phyloP scores from a whole-genome alignment of 2,888 invertebrate species.

The Seira sanloemensis region DNA sequence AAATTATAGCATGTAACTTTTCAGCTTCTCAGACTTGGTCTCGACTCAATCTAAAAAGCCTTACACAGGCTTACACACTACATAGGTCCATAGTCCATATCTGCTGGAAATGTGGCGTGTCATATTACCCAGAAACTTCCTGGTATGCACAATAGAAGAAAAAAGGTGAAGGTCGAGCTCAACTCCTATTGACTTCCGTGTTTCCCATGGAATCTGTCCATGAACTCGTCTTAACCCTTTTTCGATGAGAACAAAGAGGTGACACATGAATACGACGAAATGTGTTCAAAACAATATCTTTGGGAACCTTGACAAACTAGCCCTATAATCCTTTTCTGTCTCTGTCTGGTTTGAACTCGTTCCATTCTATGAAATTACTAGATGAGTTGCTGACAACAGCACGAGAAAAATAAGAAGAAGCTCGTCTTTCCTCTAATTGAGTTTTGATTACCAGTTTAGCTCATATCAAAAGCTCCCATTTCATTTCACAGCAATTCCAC shows the following conservation, averaged over 20 bases:
- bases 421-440: slow-evolving; percentile 34
- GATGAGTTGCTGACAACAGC: too few relatives aligned
- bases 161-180: slow-evolving; percentile 51
- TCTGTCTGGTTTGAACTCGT: too few relatives aligned
- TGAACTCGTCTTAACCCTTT: background rate
- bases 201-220: background rate
- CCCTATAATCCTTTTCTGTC: background rate
- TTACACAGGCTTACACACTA: too few relatives aligned
- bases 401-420: too few relatives aligned
- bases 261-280: background rate
- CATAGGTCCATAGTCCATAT: background rate
- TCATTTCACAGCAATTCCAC: too few relatives aligned
- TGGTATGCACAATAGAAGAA: background rate
- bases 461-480: too few relatives aligned
- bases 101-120: background rate
- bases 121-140: background rate
- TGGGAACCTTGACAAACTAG: background rate
- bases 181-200: slow-evolving; percentile 24
- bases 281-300: background rate
- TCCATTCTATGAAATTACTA: too few relatives aligned
- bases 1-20: background rate
- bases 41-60: too few relatives aligned
- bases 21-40: background rate
- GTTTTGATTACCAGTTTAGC: slow-evolving; percentile 33
- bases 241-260: background rate